Base-by-base conservation (phyloP, 2,888 invertebrate genomes). In the Brachylomia viminalis region DNA sequence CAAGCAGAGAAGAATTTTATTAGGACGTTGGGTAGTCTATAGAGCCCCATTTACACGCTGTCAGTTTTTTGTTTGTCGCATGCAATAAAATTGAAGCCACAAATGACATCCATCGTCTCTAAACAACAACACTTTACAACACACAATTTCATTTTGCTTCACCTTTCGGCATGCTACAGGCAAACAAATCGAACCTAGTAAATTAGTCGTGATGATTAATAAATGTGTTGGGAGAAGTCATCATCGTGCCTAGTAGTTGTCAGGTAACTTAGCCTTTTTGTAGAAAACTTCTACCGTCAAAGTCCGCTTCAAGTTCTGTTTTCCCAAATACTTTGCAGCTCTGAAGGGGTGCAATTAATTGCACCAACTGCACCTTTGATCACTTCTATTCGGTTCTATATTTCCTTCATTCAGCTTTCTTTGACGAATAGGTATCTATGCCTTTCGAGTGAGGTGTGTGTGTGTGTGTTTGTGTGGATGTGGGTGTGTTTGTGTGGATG, bases 371-470 rank as follows among this genome's bases (percentile, higher is more conserved):
- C n/a, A n/a, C 5, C 17, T 17, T 62, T 62, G 62, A 64, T 42
- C n/a, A 42, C 17, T n/a, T 64, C 17, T 17, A 64, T 42, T 52
- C 4, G n/a, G n/a, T 38, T 56, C 38, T 30, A 62, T n/a, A 45
- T 64, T 70, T 64, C 17, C 7, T 64, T 45, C n/a, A 33, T 54
- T 67, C n/a, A 54, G 45, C 7, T 52, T 68, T 20, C n/a, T 54
- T 54, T n/a, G 20, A 47, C 20, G 4, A 65, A 47, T 42, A 62
- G n/a, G 30, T 30, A 58, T 45, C 15, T 27, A 56, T 42, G 10
- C 23, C n/a, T 23, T 33, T n/a, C n/a, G n/a, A n/a, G n/a, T n/a
- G n/a, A n/a, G n/a, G n/a, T n/a, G n/a, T n/a, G n/a, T n/a, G n/a
- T n/a, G n/a, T n/a, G n/a, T n/a, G n/a, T n/a, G n/a, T n/a, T n/a